Base-by-base conservation (phyloP, 2,888 invertebrate species). In the Mystacides longicornis region DNA sequence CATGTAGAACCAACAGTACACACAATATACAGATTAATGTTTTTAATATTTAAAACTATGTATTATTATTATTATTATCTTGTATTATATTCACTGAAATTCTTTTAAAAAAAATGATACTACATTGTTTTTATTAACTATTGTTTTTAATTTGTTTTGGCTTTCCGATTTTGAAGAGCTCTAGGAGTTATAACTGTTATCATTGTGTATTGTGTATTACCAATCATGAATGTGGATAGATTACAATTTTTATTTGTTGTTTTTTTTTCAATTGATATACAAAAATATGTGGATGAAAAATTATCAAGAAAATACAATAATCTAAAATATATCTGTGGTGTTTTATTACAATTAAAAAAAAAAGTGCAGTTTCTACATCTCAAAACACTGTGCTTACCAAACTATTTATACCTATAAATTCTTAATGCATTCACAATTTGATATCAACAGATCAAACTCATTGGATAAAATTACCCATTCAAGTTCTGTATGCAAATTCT, bases 291-390 rank as follows among this genome's bases (percentile, higher is more conserved):
- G 49, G 43, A 54, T 49, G 49, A 54, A 48, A 52, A 49, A 49
- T 48, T 49, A 49, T 49, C 49, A 53, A 23, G 37, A 54, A 54
- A 54, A 54, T 54, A 54, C 54, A 54, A 54, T 54, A 54, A 54
- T 49, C 54, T 49, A 54, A 54, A 54, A 48, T 49, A 49, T 49
- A 31, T 14, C 37, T 7, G 37, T 14, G 37, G 3, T 37, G 4
- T 3, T 7, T 37, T 16, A 3, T 7, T 7, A 14, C 37, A 3
- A 37, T 37, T 37, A 3, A 37, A 3, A 37, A 37, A 27, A 27
- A 27, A 27, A n/a, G n/a, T n/a, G n/a, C n/a, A n/a, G n/a, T n/a
- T n/a, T n/a, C n/a, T n/a, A n/a, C n/a, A n/a, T n/a, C n/a, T n/a
- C n/a, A n/a, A n/a, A n/a, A n/a, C n/a, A n/a, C n/a, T n/a, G n/a